These are phyloP conservation scores for Frieseomelitta varia DNA, from an alignment of 1,140 invertebrate genomes.

Conservation along the genomic window DNA sequence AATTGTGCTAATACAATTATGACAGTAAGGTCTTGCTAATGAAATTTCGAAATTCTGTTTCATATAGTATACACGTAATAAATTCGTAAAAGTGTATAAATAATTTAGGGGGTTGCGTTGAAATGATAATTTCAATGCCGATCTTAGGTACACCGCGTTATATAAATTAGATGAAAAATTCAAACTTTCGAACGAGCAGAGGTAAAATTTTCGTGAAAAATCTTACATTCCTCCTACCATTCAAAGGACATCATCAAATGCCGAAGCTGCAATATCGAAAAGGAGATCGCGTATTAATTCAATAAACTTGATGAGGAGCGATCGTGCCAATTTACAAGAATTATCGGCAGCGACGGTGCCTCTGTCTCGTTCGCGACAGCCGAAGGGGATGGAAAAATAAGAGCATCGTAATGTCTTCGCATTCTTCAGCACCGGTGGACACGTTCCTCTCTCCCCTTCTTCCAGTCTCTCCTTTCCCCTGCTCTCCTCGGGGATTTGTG, in stretches of 20 bases:
- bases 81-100: too few relatives aligned
- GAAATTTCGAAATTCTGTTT: too few relatives aligned
- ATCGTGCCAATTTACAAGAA: constrained; percentile 68
- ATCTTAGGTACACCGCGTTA: too few relatives aligned
- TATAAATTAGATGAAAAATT: neutral
- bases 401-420: constrained; percentile 55
- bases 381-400: constrained; percentile 45
- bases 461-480: neutral
- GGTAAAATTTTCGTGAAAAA: neutral
- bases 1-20: too few relatives aligned
- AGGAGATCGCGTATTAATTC: constrained; percentile 66
- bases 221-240: neutral
- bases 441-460: constrained; percentile 35
- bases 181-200: neutral
- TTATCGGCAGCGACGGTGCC: constrained; percentile 57
- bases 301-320: constrained; percentile 72
- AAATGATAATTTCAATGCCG: too few relatives aligned
- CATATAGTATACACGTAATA: too few relatives aligned
- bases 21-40: too few relatives aligned
- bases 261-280: constrained; percentile 11
- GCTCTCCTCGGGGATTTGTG: constrained; percentile 50
- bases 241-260: neutral
- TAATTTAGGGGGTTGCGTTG: too few relatives aligned
- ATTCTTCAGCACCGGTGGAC: constrained; percentile 59
- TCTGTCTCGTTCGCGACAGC: constrained; percentile 58